Base-by-base conservation (phyloP, 1,140 invertebrate genomes). In the Eurosta solidaginis region DNA sequence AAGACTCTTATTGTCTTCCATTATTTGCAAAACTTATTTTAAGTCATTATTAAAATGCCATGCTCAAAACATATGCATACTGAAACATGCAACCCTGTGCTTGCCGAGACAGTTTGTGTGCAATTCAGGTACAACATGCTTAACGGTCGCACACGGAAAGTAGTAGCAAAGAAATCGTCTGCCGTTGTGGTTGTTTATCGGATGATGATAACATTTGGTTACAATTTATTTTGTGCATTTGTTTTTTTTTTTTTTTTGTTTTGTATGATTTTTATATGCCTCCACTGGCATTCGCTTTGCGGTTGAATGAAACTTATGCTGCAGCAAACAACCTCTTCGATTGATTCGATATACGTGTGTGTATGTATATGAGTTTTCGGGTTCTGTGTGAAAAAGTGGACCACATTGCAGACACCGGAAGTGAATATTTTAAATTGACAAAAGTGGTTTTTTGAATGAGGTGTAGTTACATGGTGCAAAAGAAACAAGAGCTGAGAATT, bases 101-200 rank as follows among this genome's bases (percentile, higher is more conserved):
- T 5, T 10, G 25, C 20, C 49, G 20, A 27, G 5, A 22, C 22
- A 0, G 25, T 12, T 63, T 17, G 29, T 52, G 17, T 33, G 17
- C 17, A 20, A 63, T 36, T n/a, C 29, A 63, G 29, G 29, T 40
- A 12, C 54, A 63, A 36, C 29, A 36, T n/a, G 14, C 7, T 63
- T 20, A 27, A 36, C 59, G 59, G 33, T 6, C 54, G 29, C 6
- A 36, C 12, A 68, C 59, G n/a, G 3, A 68, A 68, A 68, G 27
- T 68, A 68, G 59, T 68, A 68, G 59, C 33, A 68, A 68, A 68
- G 59, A 68, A 68, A 68, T 68, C 59, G 59, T 68, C 33, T 20
- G 17, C 22, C 33, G 33, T 22, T 40, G 1, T 22, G 33, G 59
- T 68, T 40, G 59, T 68, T 68, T 20, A 20, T 42, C 10, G 17